Conservation (phyloP, 2,888 invertebrate species). For the Idaea aversata region DNA sequence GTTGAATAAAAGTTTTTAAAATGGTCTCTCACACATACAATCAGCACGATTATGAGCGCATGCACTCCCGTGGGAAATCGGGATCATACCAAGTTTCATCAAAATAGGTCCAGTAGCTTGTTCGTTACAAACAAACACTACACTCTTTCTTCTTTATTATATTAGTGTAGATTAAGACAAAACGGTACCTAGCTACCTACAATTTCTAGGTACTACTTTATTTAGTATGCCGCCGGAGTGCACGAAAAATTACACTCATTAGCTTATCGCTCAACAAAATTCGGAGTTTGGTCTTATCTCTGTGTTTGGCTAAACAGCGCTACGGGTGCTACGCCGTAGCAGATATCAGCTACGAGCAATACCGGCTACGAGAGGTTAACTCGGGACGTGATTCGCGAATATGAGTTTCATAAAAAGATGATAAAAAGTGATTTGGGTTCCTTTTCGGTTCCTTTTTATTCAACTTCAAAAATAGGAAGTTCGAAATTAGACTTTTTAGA, state of each 20-base stretch:
- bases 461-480: neutral
- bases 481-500: no score
- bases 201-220: constrained; percentile 10
- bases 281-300: constrained; percentile 62
- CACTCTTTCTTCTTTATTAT: no score
- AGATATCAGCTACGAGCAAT: constrained; percentile 47
- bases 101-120: no score
- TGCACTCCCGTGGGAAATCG: no score
- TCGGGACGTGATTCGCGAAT: constrained; percentile 50
- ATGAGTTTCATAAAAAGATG: constrained; percentile 34
- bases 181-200: neutral
- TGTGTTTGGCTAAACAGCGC: constrained; percentile 50
- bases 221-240: constrained; percentile 50
- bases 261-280: constrained; percentile 60
- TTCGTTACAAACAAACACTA: no score
- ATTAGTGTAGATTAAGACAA: neutral
- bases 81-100: no score
- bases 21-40: no score
- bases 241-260: constrained; percentile 63
- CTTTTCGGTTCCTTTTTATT: neutral
- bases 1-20: no score
- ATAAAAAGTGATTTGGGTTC: constrained; percentile 2
- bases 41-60: no score
- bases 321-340: constrained; percentile 39
- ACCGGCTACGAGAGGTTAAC: constrained; percentile 48